phyloP scores from a whole-genome alignment of 2,888 invertebrate genomes.

The Eupithecia abbreviata region DNA sequence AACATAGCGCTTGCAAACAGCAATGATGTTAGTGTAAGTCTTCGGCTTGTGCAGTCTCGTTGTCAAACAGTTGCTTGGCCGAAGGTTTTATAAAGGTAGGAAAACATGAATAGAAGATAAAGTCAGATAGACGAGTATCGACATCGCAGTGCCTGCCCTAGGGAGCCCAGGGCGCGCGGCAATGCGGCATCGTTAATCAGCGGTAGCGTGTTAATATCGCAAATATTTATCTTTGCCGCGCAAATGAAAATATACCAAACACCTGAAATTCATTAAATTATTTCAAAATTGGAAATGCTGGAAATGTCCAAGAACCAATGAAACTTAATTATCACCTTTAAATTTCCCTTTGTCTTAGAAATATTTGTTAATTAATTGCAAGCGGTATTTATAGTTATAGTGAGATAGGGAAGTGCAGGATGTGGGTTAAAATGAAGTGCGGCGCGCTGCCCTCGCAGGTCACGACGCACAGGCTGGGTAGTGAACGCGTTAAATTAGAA shows the following conservation, averaged over 20 bases:
- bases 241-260: constrained; percentile 63
- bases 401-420: too few relatives aligned
- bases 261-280: constrained; percentile 45
- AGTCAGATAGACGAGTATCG: constrained; percentile 25
- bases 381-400: too few relatives aligned
- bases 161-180: too few relatives aligned
- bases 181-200: constrained; percentile 74
- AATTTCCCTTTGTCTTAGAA: too few relatives aligned
- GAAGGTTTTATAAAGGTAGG: background rate
- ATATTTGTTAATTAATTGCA: too few relatives aligned
- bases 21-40: background rate
- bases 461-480: too few relatives aligned
- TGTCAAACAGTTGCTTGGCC: background rate
- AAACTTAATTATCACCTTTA: background rate
- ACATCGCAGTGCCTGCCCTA: constrained; percentile 34
- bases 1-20: background rate
- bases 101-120: background rate
- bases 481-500: too few relatives aligned
- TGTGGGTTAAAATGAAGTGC: too few relatives aligned
- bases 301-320: background rate
- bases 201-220: constrained; percentile 64
- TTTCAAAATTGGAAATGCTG: background rate
- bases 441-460: too few relatives aligned
- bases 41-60: background rate
- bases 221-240: constrained; percentile 67